A percentile compares a stretch with the other conserved stretches of the same genome.
Conservation (phyloP, 2,113 vertebrate genomes). For the Phylloscopus trochiloides region DNA sequence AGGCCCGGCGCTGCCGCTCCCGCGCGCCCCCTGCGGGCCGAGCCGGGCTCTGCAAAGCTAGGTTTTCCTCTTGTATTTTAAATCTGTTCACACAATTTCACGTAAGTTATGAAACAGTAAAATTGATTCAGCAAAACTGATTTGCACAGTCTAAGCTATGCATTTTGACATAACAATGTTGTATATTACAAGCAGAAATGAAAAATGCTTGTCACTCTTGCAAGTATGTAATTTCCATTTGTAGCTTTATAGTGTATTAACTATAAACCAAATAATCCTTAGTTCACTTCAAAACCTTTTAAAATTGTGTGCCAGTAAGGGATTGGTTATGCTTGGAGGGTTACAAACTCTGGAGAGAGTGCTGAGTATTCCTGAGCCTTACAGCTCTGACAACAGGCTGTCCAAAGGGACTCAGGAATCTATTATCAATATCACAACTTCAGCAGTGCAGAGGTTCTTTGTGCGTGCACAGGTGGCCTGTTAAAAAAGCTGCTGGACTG, state of each 20-base stretch:
- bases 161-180: not conserved
- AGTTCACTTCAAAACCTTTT: not conserved
- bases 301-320: not conserved
- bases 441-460: not conserved
- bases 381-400: not conserved
- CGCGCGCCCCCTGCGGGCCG: not conserved
- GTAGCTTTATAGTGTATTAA: not conserved
- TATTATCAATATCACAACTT: not conserved
- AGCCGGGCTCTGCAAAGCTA: not conserved
- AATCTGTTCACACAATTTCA: not conserved
- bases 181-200: not conserved
- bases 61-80: not conserved
- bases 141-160: not conserved
- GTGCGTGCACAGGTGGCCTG: rapidly evolving
- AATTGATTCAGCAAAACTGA: not conserved
- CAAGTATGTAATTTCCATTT: not conserved
- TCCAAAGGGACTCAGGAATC: not conserved
- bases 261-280: not conserved
- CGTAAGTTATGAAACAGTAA: not conserved
- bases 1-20: not conserved
- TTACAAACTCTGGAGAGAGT: not conserved
- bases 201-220: not conserved
- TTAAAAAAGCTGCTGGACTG: not conserved
- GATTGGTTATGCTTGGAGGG: not conserved
- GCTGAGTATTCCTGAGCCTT: not conserved